Evolutionary conservation across 2,797 vertebrate species (phyloP).

Genomic region (Hirundo rustica): DNA sequence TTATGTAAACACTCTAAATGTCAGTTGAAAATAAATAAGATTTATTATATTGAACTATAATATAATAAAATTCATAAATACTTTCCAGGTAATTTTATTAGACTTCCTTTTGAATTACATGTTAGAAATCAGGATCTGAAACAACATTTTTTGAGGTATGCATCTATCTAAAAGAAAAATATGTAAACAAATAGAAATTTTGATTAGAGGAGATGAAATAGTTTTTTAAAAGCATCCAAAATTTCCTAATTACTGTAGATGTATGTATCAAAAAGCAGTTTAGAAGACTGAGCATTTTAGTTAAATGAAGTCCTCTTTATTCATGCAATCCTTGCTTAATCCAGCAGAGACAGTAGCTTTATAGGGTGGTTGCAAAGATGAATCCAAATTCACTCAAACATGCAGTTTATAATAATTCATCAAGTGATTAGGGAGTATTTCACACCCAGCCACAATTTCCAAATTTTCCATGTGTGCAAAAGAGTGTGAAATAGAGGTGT

Average conservation of each 20-base stretch:
- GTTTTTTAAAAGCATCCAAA: background rate
- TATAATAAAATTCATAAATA: background rate
- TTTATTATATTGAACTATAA: background rate
- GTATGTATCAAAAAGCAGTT: background rate
- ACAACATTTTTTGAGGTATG: background rate
- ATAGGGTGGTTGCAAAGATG: background rate
- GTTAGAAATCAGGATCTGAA: background rate
- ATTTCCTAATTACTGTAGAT: background rate
- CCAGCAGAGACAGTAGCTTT: background rate
- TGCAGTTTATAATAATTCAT: background rate
- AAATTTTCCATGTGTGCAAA: background rate
- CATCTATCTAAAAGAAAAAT: background rate
- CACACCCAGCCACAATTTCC: background rate
- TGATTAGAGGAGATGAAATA: background rate
- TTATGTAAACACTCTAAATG: slow-evolving; percentile 6
- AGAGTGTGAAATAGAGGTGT: background rate
- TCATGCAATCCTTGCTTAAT: background rate
- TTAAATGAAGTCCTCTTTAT: background rate
- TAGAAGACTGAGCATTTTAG: background rate
- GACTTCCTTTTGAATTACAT: background rate
- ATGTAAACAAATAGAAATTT: background rate
- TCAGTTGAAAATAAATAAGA: background rate
- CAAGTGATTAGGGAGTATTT: background rate
- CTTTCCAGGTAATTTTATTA: background rate
- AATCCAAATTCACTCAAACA: background rate